Evolutionary conservation across 2,113 vertebrate genomes (phyloP).

Genomic region (Syngnathoides biaculeatus): DNA sequence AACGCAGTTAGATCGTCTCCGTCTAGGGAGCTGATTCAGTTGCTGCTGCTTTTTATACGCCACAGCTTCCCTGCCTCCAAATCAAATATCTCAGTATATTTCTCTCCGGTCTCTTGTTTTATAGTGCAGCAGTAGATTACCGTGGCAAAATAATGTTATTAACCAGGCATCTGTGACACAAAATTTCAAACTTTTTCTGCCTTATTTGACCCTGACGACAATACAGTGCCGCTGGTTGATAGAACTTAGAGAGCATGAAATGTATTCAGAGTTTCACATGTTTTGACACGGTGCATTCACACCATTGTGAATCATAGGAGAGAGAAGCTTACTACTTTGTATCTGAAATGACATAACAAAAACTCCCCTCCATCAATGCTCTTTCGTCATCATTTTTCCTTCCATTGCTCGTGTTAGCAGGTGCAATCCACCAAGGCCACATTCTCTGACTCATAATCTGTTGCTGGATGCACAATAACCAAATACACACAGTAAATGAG

Average conservation of each 20-base stretch:
- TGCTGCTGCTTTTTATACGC: conserved; percentile 6
- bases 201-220: conserved; percentile 59
- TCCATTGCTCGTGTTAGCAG: conserved; percentile 8
- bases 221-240: conserved; percentile 42
- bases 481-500: too few species aligned
- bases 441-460: conserved; percentile 24
- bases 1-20: conserved; percentile 42
- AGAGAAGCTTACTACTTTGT: conserved; percentile 24
- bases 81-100: conserved; percentile 38
- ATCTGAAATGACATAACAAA: conserved; percentile 42
- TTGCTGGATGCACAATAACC: conserved; percentile 24
- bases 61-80: conserved; percentile 26
- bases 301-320: conserved; percentile 30
- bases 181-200: conserved; percentile 34
- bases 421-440: conserved; percentile 8
- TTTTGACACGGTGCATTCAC: conserved; percentile 59
- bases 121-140: conserved; percentile 23
- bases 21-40: conserved; percentile 35
- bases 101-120: conserved; percentile 10
- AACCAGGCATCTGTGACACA: conserved; percentile 23
- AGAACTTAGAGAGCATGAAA: conserved; percentile 58
- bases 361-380: conserved; percentile 13
- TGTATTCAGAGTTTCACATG: conserved; percentile 55
- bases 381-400: conserved; percentile 19
- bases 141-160: conserved; percentile 15